Conservation (phyloP, 1,140 invertebrate genomes). For the Papilio xuthus region DNA sequence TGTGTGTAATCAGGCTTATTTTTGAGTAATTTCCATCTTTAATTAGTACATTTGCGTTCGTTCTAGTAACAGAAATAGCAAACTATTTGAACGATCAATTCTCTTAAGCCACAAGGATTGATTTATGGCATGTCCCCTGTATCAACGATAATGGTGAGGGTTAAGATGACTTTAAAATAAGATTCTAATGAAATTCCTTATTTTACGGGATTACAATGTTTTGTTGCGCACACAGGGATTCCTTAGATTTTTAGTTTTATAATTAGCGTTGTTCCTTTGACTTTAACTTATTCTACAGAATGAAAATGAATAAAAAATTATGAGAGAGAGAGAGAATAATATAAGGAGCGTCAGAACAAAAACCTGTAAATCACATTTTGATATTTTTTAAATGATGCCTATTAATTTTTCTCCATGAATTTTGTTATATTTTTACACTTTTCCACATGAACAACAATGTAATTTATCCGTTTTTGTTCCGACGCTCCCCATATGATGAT, state of each 20-base stretch:
- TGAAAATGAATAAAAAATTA: no score
- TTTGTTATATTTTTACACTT: no score
- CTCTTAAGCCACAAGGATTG: background rate
- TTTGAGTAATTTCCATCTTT: slow-evolving; percentile 3
- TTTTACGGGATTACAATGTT: background rate
- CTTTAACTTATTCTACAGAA: background rate
- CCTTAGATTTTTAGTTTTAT: background rate
- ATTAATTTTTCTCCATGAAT: no score
- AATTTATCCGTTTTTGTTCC: no score
- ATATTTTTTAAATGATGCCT: no score
- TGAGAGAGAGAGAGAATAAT: no score
- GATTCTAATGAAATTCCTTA: background rate
- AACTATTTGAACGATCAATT: slow-evolving; percentile 10
- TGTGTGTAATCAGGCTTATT: background rate
- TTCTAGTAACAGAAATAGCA: background rate
- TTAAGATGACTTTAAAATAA: background rate
- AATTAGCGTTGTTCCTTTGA: background rate
- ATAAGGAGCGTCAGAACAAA: no score
- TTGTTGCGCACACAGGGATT: background rate
- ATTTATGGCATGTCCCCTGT: slow-evolving; percentile 10
- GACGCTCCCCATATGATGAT: no score
- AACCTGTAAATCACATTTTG: no score
- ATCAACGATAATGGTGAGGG: background rate
- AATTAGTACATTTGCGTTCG: slow-evolving; percentile 2
- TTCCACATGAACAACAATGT: no score